Evolutionary conservation across 2,113 vertebrate species (phyloP).

Genomic region (Mandrillus leucophaeus): DNA sequence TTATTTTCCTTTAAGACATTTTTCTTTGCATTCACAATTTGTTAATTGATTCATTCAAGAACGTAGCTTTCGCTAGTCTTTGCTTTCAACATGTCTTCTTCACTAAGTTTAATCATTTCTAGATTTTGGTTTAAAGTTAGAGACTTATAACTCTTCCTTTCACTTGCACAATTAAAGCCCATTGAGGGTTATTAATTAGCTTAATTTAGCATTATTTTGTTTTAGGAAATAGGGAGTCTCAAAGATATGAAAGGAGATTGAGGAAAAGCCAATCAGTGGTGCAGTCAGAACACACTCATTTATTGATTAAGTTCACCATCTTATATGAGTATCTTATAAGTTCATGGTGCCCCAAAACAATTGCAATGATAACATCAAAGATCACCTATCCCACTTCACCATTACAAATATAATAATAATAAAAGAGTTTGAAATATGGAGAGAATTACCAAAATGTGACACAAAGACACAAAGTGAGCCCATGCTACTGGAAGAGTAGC

Average conservation of each 20-base stretch:
- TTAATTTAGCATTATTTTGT: not conserved
- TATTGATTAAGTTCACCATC: not conserved
- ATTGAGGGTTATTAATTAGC: not conserved
- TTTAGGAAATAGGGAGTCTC: not conserved
- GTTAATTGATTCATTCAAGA: not conserved
- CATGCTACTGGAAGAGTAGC: not conserved
- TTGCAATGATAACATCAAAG: not conserved
- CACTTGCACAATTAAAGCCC: not conserved
- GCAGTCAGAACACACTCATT: not conserved
- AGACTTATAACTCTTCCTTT: not conserved
- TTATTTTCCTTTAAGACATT: not conserved
- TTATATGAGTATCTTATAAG: not conserved
- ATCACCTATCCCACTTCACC: not conserved
- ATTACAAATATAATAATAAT: not conserved
- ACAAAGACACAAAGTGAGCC: not conserved
- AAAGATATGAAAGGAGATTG: not conserved
- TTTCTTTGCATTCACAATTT: not conserved
- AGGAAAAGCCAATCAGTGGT: not conserved
- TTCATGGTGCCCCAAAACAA: not conserved
- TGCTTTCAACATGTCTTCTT: not conserved
- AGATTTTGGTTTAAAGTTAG: not conserved
- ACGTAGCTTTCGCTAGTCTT: not conserved
- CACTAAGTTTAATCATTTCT: not conserved
- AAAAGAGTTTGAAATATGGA: not conserved
- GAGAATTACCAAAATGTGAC: not conserved